Conservation (phyloP, 2,113 vertebrate species). For the Thomomys bottae region DNA sequence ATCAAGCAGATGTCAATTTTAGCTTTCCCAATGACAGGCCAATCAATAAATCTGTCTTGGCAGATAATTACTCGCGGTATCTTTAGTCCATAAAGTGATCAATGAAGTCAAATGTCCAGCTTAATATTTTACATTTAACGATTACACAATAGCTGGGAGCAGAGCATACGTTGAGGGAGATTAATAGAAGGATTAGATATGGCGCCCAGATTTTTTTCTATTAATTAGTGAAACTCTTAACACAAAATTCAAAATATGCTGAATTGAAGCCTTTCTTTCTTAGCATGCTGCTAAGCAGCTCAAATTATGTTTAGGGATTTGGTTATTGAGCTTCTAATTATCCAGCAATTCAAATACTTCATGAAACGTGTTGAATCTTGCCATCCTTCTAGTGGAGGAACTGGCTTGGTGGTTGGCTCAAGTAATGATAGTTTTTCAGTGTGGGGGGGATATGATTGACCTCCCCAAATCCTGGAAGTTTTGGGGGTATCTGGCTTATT, state of each 20-base stretch:
- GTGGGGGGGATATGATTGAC: not conserved
- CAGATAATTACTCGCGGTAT: constrained; percentile 92
- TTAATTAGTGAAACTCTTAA: constrained; percentile 70
- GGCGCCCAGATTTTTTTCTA: constrained; percentile 56
- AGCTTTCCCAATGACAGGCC: constrained; percentile 86
- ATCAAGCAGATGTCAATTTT: constrained; percentile 88
- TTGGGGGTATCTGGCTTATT: not conserved
- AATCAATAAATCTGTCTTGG: constrained; percentile 92
- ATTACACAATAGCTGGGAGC: constrained; percentile 80
- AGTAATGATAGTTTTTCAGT: not conserved
- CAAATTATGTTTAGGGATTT: constrained; percentile 66
- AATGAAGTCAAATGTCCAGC: constrained; percentile 92
- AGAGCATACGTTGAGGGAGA: constrained; percentile 68
- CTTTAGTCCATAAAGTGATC: constrained; percentile 91
- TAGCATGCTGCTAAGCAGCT: constrained; percentile 32
- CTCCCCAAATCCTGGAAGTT: not conserved
- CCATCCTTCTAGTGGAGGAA: not conserved
- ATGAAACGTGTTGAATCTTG: constrained; percentile 14
- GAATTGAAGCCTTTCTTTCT: constrained; percentile 50
- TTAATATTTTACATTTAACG: constrained; percentile 88
- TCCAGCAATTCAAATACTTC: constrained; percentile 37
- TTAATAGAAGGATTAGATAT: constrained; percentile 72
- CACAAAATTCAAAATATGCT: constrained; percentile 60
- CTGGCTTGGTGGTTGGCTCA: not conserved
- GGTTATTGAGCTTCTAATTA: constrained; percentile 65